phyloP scores from a whole-genome alignment of 2,113 vertebrate genomes.

The Aspiorhynchus laticeps region DNA sequence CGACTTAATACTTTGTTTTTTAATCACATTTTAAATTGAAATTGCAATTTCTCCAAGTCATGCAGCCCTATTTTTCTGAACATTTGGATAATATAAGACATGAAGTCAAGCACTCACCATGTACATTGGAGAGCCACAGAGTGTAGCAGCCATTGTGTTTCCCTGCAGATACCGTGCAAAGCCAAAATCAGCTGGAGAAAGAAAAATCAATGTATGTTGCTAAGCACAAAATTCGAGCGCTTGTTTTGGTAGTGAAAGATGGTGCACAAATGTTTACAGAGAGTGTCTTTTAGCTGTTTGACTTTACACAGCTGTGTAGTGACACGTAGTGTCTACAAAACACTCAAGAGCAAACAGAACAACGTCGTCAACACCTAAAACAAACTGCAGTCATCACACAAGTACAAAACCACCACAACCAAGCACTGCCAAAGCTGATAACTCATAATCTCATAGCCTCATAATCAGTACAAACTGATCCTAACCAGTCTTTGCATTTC shows the following conservation, averaged over 20 bases:
- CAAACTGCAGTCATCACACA: background rate
- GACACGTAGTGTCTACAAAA: background rate
- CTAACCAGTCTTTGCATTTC: background rate
- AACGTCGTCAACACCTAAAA: background rate
- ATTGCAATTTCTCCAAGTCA: background rate
- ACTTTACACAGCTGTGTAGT: constrained; percentile 27
- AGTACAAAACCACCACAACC: constrained; percentile 8
- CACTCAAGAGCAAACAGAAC: constrained; percentile 24
- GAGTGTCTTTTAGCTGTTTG: background rate
- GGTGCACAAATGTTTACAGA: background rate
- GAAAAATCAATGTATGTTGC: background rate
- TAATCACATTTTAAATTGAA: background rate
- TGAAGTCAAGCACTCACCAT: constrained; percentile 81
- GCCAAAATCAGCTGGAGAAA: constrained; percentile 88
- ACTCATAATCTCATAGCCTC: background rate
- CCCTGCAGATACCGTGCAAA: constrained; percentile 94
- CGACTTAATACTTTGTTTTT: no score
- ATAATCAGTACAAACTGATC: background rate
- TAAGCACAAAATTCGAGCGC: background rate
- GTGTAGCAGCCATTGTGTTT: constrained; percentile 93
- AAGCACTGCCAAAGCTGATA: background rate
- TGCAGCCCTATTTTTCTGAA: background rate
- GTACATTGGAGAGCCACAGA: constrained; percentile 98
- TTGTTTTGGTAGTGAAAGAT: constrained; percentile 1
- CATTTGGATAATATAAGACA: background rate